Conservation (phyloP, 2,113 vertebrate species). For the Campylomormyrus numenius region DNA sequence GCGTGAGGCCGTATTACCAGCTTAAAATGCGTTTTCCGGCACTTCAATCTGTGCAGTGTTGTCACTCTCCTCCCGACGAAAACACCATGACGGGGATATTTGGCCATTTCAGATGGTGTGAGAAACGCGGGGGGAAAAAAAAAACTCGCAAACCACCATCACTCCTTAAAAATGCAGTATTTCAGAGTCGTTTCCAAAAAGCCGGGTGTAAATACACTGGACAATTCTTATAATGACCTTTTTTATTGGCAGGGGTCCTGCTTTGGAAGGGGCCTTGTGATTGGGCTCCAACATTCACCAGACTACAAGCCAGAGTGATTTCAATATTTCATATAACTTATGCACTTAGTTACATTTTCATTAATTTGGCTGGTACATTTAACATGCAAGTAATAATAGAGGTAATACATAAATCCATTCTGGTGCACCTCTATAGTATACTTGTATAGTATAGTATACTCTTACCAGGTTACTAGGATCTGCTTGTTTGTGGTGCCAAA, state of each 20-base stretch:
- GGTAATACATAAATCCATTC: background rate
- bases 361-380: background rate
- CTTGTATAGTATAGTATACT: background rate
- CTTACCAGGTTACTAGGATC: background rate
- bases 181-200: background rate
- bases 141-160: background rate
- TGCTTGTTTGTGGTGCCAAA: background rate
- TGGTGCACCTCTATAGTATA: background rate
- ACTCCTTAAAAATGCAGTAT: background rate
- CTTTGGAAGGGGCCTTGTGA: background rate
- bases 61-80: background rate
- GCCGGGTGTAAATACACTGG: background rate
- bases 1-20: background rate
- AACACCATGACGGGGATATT: background rate
- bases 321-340: background rate
- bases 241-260: background rate
- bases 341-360: background rate
- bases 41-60: background rate
- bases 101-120: background rate
- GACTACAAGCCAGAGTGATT: background rate
- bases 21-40: background rate
- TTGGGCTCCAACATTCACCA: background rate
- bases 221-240: background rate
- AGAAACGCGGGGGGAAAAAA: background rate
- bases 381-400: background rate